phyloP scores from a whole-genome alignment of 2,113 vertebrate genomes.

The Onychorhynchus coronatus region DNA sequence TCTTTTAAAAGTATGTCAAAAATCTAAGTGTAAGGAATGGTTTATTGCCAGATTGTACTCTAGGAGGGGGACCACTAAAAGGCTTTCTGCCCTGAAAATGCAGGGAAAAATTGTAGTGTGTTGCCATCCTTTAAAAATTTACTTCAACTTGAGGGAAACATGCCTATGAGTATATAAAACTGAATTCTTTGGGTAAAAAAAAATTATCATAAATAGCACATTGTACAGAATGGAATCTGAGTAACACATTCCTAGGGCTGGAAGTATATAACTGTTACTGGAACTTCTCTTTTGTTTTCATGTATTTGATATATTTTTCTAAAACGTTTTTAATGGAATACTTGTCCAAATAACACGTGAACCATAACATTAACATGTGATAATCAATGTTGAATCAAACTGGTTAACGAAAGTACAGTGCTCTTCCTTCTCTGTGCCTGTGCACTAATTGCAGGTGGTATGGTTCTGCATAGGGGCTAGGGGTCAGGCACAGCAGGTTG shows the following conservation, averaged over 20 bases:
- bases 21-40: neutral
- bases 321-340: neutral
- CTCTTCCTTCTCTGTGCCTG: conserved; percentile 55
- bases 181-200: neutral
- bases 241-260: neutral
- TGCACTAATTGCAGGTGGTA: conserved; percentile 46
- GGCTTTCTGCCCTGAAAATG: neutral
- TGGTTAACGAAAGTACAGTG: conserved; percentile 40
- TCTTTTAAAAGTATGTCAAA: neutral
- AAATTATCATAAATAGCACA: neutral
- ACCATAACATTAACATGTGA: neutral
- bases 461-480: neutral
- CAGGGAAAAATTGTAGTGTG: neutral
- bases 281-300: neutral
- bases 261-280: neutral
- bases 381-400: conserved; percentile 76
- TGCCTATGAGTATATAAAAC: neutral
- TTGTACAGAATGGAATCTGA: neutral
- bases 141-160: neutral
- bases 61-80: neutral
- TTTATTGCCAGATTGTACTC: neutral
- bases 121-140: neutral
- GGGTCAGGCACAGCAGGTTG: neutral
- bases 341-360: neutral
- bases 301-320: neutral